phyloP scores from a whole-genome alignment of 2,888 invertebrate genomes.

The Holacanthella duospinosa region DNA sequence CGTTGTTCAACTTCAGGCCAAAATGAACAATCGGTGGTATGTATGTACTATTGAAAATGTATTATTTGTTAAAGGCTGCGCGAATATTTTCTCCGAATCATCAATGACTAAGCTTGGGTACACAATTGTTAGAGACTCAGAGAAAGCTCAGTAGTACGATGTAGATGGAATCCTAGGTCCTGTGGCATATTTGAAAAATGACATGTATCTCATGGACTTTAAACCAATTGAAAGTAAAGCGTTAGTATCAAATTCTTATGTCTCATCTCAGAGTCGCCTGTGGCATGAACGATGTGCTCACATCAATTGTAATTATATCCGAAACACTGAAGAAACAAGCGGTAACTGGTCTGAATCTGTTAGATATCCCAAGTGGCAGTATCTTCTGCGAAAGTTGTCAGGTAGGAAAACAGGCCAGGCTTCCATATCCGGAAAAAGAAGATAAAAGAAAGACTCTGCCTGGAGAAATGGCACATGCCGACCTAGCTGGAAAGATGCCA shows the following conservation, averaged over 20 bases:
- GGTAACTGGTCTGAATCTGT: background rate
- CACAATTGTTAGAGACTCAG: background rate
- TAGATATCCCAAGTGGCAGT: too few species aligned
- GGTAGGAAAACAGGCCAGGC: constrained; percentile 5
- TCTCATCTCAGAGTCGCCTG: background rate
- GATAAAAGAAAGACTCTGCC: background rate
- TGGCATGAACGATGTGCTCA: background rate
- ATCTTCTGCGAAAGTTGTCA: constrained; percentile 15
- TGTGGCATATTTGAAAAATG: background rate
- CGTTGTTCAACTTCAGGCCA: background rate
- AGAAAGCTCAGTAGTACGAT: background rate
- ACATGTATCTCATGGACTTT: constrained; percentile 14
- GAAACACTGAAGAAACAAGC: constrained; percentile 10
- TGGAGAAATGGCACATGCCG: constrained; percentile 16
- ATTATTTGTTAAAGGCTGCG: background rate
- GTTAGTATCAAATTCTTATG: constrained; percentile 18
- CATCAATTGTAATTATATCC: constrained; percentile 9
- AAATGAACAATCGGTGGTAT: background rate
- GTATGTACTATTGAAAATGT: too few species aligned
- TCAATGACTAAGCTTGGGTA: background rate
- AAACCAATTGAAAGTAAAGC: constrained; percentile 23
- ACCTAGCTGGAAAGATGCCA: constrained; percentile 16
- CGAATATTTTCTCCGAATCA: background rate
- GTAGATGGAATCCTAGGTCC: background rate
- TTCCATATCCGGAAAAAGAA: constrained; percentile 1